Evolutionary conservation across 2,113 vertebrate genomes (phyloP).

Genomic region (Gobius niger): DNA sequence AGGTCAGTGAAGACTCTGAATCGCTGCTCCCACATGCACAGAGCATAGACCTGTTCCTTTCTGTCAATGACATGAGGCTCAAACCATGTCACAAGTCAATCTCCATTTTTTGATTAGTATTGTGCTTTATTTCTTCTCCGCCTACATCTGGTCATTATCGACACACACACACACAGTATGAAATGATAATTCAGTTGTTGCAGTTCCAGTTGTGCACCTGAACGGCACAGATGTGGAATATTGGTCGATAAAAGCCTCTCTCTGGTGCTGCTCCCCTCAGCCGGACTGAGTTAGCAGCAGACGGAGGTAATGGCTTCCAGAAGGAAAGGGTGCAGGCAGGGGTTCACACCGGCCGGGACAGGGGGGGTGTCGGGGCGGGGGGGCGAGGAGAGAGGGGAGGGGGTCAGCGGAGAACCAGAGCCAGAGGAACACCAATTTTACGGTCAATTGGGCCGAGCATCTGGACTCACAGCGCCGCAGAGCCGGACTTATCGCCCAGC

Average conservation of each 20-base stretch:
- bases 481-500: slow-evolving; percentile 79
- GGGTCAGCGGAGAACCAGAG: slow-evolving; percentile 78
- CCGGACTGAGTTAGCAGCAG: slow-evolving; percentile 79
- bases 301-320: slow-evolving; percentile 97
- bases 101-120: not conserved
- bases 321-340: slow-evolving; percentile 78
- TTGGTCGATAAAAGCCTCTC: slow-evolving; percentile 78
- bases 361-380: slow-evolving; percentile 67
- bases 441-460: slow-evolving; percentile 95
- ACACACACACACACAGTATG: not conserved
- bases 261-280: slow-evolving; percentile 97
- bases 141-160: not conserved
- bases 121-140: not conserved
- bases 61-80: too few species aligned
- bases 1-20: too few species aligned
- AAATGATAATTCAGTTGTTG: slow-evolving; percentile 31
- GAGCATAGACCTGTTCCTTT: too few species aligned
- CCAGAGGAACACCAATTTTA: slow-evolving; percentile 93
- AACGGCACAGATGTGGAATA: slow-evolving; percentile 87
- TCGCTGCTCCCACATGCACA: too few species aligned
- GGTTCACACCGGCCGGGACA: slow-evolving; percentile 73
- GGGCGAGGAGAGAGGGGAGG: slow-evolving; percentile 63
- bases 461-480: slow-evolving; percentile 87
- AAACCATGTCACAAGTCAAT: too few species aligned
- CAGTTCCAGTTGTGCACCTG: slow-evolving; percentile 82